Percentiles rank a stretch among this genome's conserved stretches.
Evolutionary conservation across 2,888 invertebrate genomes (phyloP).

Genomic region (Drosophila bunnanda): DNA sequence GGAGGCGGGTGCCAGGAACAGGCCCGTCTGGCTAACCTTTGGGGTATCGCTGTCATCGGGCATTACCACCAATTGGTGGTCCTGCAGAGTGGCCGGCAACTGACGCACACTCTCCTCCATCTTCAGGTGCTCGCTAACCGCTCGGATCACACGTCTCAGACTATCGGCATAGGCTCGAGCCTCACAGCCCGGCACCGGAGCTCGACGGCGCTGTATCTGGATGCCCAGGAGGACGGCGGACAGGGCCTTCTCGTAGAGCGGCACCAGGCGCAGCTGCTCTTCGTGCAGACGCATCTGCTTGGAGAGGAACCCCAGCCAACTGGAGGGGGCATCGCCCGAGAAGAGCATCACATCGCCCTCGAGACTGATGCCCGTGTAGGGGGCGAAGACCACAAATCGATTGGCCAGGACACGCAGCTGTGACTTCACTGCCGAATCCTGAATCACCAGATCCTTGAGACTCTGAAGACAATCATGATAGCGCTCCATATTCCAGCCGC

Average conservation of each 20-base stretch:
- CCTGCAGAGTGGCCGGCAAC: conserved; percentile 89
- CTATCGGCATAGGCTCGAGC: conserved; percentile 94
- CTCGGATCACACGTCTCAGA: conserved; percentile 92
- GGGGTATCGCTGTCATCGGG: conserved; percentile 93
- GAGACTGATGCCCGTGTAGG: conserved; percentile 94
- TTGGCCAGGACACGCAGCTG: conserved; percentile 89
- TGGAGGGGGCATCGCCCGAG: conserved; percentile 95
- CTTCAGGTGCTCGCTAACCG: conserved; percentile 90
- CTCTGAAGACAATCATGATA: conserved; percentile 94
- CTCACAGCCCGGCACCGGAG: conserved; percentile 90
- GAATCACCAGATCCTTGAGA: conserved; percentile 90
- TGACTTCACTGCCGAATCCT: conserved; percentile 89
- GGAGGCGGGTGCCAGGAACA: conserved; percentile 95
- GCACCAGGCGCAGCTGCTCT: conserved; percentile 89
- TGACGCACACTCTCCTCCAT: conserved; percentile 83
- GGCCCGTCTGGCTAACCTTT: conserved; percentile 96
- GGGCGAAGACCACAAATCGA: conserved; percentile 92
- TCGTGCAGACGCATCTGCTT: conserved; percentile 90
- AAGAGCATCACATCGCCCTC: conserved; percentile 95
- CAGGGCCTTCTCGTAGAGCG: conserved; percentile 92
- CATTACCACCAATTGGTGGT: conserved; percentile 88
- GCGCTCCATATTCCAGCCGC: conserved; percentile 94
- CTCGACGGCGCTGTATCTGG: conserved; percentile 93
- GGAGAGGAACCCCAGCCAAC: conserved; percentile 95
- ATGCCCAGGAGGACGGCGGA: conserved; percentile 93